phyloP scores from a whole-genome alignment of 2,113 vertebrate species.

The Xiphophorus couchianus region DNA sequence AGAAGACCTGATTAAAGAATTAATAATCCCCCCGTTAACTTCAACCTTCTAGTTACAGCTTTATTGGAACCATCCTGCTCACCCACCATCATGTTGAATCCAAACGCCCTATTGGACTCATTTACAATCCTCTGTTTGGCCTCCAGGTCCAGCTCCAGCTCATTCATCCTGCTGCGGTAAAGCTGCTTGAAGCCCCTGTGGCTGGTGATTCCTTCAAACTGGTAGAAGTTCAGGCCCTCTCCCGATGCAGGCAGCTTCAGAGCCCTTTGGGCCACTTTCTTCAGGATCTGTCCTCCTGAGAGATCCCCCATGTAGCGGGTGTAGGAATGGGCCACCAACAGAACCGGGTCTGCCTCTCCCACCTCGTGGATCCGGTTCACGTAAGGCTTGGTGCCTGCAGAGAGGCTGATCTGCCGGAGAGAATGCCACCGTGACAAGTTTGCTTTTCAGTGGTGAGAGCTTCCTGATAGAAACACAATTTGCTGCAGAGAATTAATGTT shows the following conservation, averaged over 20 bases:
- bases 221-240: slow-evolving; percentile 88
- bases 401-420: slow-evolving; percentile 55
- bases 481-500: not conserved
- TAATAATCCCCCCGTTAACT: not conserved
- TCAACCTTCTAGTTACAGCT: not conserved
- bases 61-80: not conserved
- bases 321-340: slow-evolving; percentile 90
- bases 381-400: slow-evolving; percentile 83
- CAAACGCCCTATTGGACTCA: slow-evolving; percentile 88
- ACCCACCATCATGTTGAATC: slow-evolving; percentile 89
- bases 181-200: slow-evolving; percentile 92
- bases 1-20: slow-evolving; percentile 81
- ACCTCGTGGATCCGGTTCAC: slow-evolving; percentile 87
- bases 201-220: slow-evolving; percentile 86
- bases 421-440: not conserved
- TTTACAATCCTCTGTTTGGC: slow-evolving; percentile 85
- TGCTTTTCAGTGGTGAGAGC: not conserved
- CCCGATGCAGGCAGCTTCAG: slow-evolving; percentile 86
- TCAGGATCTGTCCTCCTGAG: slow-evolving; percentile 91
- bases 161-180: slow-evolving; percentile 90
- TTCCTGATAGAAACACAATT: not conserved
- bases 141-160: slow-evolving; percentile 82
- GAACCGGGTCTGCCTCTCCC: slow-evolving; percentile 81
- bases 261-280: slow-evolving; percentile 92
- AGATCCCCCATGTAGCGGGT: slow-evolving; percentile 96